Evolutionary conservation across 30 jellyfish, hydroid and myxozoan genomes (phyloP).

Genomic region (Cassiopea xamachana): DNA sequence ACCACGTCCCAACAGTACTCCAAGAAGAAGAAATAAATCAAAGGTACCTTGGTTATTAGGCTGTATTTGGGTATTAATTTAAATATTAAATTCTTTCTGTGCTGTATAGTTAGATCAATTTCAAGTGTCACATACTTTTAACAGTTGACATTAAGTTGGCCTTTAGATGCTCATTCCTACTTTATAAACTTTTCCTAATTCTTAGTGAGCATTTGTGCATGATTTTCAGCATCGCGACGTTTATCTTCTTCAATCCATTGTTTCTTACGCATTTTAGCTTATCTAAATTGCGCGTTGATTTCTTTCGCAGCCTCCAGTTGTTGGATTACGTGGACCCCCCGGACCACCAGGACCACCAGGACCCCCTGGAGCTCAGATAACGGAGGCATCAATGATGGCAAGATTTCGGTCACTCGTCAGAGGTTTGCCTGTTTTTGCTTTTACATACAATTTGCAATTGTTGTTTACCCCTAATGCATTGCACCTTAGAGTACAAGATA

Average conservation of each 20-base stretch:
- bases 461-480: no score
- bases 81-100: no score
- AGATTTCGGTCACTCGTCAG: constrained; percentile 79
- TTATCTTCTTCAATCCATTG: neutral
- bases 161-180: no score
- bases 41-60: constrained; percentile 56
- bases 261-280: neutral
- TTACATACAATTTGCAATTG: neutral
- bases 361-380: constrained; percentile 84
- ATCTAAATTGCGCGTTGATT: neutral
- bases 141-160: no score
- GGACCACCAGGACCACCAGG: constrained; percentile 99
- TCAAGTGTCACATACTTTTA: no score
- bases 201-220: no score
- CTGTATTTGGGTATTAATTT: neutral
- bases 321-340: constrained; percentile 97
- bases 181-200: no score
- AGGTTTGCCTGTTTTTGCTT: constrained; percentile 48
- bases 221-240: no score
- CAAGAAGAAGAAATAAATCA: constrained; percentile 32
- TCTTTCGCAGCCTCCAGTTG: constrained; percentile 61
- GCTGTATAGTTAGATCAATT: no score
- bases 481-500: no score
- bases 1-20: constrained; percentile 11
- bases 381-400: constrained; percentile 96